Conservation (phyloP, 1,140 invertebrate genomes). For the Halictus rubicundus region DNA sequence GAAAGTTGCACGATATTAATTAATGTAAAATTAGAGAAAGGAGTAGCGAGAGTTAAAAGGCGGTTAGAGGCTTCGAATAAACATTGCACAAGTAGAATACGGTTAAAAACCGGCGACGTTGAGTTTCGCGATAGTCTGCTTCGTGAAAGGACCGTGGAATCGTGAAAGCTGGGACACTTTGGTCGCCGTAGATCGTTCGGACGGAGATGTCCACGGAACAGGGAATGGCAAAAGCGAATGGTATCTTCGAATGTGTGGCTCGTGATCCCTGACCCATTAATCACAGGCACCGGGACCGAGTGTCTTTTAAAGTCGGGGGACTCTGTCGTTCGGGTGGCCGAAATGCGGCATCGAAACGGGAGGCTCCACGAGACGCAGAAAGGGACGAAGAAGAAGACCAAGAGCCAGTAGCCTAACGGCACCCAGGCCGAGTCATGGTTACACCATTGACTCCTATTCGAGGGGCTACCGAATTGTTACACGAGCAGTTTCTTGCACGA, state of each 20-base stretch:
- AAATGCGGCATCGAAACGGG: constrained; percentile 48
- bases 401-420: constrained; percentile 49
- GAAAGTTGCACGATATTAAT: too few relatives aligned
- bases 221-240: not conserved
- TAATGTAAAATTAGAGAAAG: too few relatives aligned
- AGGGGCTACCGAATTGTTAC: constrained; percentile 59
- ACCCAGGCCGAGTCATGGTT: constrained; percentile 50
- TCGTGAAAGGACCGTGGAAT: too few relatives aligned
- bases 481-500: constrained; percentile 51
- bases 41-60: too few relatives aligned
- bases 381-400: too few relatives aligned
- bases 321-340: constrained; percentile 46
- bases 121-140: too few relatives aligned
- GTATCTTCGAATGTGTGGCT: constrained; percentile 24
- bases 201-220: not conserved
- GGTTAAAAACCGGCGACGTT: too few relatives aligned
- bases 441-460: constrained; percentile 64
- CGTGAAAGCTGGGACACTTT: too few relatives aligned
- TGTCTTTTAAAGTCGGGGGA: constrained; percentile 36
- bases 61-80: too few relatives aligned
- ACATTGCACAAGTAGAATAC: too few relatives aligned
- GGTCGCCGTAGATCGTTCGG: not conserved
- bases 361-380: constrained; percentile 39
- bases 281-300: constrained; percentile 38
- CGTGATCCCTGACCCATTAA: constrained; percentile 35